Evolutionary conservation across 2,888 invertebrate genomes (phyloP).

Genomic region (Pegoplata infirma): DNA sequence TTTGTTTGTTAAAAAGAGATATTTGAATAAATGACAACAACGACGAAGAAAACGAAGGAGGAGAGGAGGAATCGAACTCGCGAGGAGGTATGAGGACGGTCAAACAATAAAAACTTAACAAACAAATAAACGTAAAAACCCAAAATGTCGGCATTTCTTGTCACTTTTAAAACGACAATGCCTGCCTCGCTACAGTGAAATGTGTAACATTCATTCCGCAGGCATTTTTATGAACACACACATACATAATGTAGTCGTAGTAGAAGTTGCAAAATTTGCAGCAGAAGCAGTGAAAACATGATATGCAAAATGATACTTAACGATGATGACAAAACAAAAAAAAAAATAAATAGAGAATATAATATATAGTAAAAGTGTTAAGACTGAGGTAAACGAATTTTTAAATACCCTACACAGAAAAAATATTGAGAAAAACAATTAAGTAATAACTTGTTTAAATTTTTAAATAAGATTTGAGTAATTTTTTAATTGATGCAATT

Average conservation of each 20-base stretch:
- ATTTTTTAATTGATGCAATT: too few species aligned
- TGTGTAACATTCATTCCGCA: constrained; percentile 38
- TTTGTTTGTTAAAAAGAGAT: constrained; percentile 20
- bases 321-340: constrained; percentile 15
- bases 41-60: constrained; percentile 36
- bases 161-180: constrained; percentile 36
- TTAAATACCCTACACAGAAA: too few species aligned
- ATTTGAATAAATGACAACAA: constrained; percentile 29
- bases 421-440: too few species aligned
- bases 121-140: constrained; percentile 34
- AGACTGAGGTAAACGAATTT: neutral
- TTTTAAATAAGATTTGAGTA: too few species aligned
- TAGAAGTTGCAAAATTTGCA: constrained; percentile 13
- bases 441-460: too few species aligned
- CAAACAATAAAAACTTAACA: constrained; percentile 41
- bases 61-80: too few species aligned
- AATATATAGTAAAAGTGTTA: neutral
- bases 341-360: too few species aligned
- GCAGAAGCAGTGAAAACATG: constrained; percentile 23
- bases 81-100: too few species aligned
- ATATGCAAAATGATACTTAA: constrained; percentile 54
- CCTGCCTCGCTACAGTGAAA: constrained; percentile 18
- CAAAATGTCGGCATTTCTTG: constrained; percentile 47
- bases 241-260: constrained; percentile 2
- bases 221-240: constrained; percentile 16